phyloP scores from a whole-genome alignment of 2,797 vertebrate genomes.

The Paguma larvata region DNA sequence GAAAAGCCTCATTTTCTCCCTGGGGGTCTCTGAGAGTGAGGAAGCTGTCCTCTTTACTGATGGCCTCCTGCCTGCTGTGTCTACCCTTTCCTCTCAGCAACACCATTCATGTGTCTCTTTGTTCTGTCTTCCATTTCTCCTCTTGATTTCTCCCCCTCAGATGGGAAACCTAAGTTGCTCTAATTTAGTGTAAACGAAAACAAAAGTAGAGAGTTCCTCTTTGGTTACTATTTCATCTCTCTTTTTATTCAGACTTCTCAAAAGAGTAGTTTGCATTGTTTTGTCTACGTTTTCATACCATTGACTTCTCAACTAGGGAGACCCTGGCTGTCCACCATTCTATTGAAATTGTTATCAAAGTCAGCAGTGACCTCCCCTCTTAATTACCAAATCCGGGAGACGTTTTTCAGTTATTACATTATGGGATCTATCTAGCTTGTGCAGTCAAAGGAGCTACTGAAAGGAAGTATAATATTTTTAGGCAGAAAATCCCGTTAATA shows the following conservation, averaged over 20 bases:
- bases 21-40: background rate
- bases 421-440: background rate
- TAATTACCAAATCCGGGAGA: conserved; percentile 17
- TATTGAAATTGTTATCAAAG: conserved; percentile 21
- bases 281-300: conserved; percentile 31
- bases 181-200: conserved; percentile 8
- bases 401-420: conserved; percentile 57
- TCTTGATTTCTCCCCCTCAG: background rate
- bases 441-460: conserved; percentile 46
- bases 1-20: background rate
- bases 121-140: background rate
- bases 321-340: background rate
- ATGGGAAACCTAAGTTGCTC: background rate
- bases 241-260: background rate
- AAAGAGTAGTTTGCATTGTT: conserved; percentile 5
- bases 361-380: conserved; percentile 15
- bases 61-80: background rate
- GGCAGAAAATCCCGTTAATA: conserved; percentile 53
- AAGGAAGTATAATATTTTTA: conserved; percentile 48
- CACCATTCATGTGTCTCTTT: background rate
- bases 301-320: conserved; percentile 36
- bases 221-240: background rate
- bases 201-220: background rate
- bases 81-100: background rate
- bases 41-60: background rate